A percentile compares a stretch with the other conserved stretches of the same genome.
Conservation (phyloP, 2,797 vertebrate species). For the Lutjanus argentimaculatus region DNA sequence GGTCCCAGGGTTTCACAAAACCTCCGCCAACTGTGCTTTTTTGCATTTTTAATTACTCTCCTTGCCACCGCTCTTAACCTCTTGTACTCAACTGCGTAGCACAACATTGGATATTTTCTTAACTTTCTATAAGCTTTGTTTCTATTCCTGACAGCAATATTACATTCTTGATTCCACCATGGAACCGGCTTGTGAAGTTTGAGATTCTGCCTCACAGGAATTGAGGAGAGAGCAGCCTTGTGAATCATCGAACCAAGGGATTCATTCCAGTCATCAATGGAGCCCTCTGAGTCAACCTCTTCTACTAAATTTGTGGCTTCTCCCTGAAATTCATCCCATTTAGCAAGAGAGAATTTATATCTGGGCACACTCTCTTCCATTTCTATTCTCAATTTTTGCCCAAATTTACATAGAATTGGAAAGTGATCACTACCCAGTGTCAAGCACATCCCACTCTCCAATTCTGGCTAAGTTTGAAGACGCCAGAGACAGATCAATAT, state of each 20-base stretch:
- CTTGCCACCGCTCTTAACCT: no score
- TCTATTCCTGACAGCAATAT: neutral
- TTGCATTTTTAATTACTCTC: no score
- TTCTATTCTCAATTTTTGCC: neutral
- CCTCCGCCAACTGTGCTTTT: no score
- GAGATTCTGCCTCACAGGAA: no score
- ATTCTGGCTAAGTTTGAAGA: neutral
- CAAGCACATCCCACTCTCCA: neutral
- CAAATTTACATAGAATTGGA: neutral
- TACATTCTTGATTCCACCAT: neutral
- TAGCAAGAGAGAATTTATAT: neutral
- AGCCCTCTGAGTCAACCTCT: neutral
- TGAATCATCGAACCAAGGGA: neutral
- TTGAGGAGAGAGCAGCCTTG: no score
- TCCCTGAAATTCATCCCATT: neutral
- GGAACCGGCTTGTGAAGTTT: neutral
- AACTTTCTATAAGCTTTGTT: neutral
- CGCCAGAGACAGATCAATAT: neutral
- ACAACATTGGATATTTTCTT: no score
- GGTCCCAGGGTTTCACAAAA: no score
- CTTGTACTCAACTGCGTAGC: no score
- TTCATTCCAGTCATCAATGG: neutral
- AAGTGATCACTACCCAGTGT: neutral
- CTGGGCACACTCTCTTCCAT: neutral
- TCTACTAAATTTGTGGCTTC: rapidly evolving